Evolutionary conservation across 2,797 vertebrate genomes (phyloP), one percentile per base, ranked within the genome.

Genomic region (Girardinus metallicus): DNA sequence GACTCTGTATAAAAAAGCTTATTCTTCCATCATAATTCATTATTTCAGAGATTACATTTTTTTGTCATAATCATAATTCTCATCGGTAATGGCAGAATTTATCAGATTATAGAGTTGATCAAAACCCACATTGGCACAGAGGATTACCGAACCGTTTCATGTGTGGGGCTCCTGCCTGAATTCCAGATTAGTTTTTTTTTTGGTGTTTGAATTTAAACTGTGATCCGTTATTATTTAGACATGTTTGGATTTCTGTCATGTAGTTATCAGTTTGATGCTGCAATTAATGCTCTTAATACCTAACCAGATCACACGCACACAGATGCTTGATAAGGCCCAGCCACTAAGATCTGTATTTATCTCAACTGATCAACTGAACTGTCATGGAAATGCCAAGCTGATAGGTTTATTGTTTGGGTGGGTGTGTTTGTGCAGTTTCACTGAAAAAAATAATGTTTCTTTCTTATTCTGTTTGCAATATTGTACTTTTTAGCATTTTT

Each of bases 221-320:
- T 80, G 72, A 94, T 85, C 87, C 81, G 60, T 75, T 74, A 88
- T 94, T 95, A 95, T 94, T 95, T 95, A 94, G 93, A 94, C 82
- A 88, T 89, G 86, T 79, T 93, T 91, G 90, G 91, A 92, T 93
- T 94, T 93, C 83, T 82, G 80, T 91, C 79, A 73, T 93, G 91
- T 92, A 94, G 89, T 93, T 91, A 92, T 93, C 87, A 87, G 83
- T 91, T 71, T 29, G 72, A 88, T 73, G 77, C 77, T 85, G 86
- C 89, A 91, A 93, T 93, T 92, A 95, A 93, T 85, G 76, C 89
- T 91, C 80, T 92, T 90, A 88, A 86, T 80, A 74, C 70, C 79
- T 12, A n/a, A 78, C n/a, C 34, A 43, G 55, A 81, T 1, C 53
- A 64, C 79, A 82, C 46, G 39, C 43, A 82, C 62, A 79, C 62